Conservation (phyloP, 30 jellyfish, hydroid and myxozoan genomes). For the Aurelia aurita region DNA sequence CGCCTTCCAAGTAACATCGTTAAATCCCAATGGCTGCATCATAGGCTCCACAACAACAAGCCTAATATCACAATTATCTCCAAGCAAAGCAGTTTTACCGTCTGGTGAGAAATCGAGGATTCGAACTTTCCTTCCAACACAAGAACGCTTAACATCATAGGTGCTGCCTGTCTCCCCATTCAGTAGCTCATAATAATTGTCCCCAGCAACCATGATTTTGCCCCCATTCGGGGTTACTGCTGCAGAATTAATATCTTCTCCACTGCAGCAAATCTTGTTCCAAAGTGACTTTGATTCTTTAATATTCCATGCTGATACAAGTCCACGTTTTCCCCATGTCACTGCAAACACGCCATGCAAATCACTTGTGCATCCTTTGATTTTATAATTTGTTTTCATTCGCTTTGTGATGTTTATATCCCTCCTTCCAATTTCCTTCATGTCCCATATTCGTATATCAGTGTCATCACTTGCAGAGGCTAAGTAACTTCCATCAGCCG, state of each 20-base stretch:
- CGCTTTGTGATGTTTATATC: not conserved
- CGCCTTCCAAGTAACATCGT: slow-evolving; percentile 47
- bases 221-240: slow-evolving; percentile 32
- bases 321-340: slow-evolving; percentile 54
- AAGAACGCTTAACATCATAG: slow-evolving; percentile 32
- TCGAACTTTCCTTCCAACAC: slow-evolving; percentile 48
- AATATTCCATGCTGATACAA: slow-evolving; percentile 31
- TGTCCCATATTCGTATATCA: slow-evolving; percentile 34
- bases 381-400: slow-evolving; percentile 8
- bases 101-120: slow-evolving; percentile 28
- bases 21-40: slow-evolving; percentile 43
- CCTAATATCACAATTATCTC: slow-evolving; percentile 41
- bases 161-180: slow-evolving; percentile 45
- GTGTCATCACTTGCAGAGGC: slow-evolving; percentile 45
- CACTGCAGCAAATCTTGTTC: slow-evolving; percentile 56
- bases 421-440: not conserved
- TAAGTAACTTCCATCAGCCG: slow-evolving; percentile 17
- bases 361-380: slow-evolving; percentile 21
- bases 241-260: slow-evolving; percentile 44
- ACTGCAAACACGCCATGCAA: slow-evolving; percentile 7
- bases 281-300: slow-evolving; percentile 11
- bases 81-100: slow-evolving; percentile 39
- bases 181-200: slow-evolving; percentile 35
- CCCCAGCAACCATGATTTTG: slow-evolving; percentile 52
- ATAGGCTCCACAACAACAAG: slow-evolving; percentile 40